Percentiles rank a stretch among this genome's conserved stretches.
phyloP scores from a whole-genome alignment of 2,888 invertebrate species.

The Galerucella pusilla region DNA sequence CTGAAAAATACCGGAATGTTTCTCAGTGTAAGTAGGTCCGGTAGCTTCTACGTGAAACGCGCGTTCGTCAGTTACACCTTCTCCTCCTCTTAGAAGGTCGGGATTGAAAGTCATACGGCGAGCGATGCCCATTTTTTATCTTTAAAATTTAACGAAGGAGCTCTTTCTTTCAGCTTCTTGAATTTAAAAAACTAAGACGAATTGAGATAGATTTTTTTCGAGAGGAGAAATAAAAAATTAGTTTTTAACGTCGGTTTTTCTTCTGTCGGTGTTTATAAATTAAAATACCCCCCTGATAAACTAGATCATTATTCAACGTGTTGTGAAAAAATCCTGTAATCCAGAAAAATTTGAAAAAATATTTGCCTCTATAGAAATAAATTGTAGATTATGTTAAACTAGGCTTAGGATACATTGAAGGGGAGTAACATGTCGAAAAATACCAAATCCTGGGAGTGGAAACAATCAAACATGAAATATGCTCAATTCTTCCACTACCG shows the following conservation, averaged over 20 bases:
- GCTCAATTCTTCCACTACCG: no score
- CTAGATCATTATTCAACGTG: background rate
- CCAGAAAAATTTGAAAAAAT: background rate
- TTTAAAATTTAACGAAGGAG: constrained; percentile 32
- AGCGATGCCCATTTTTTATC: constrained; percentile 31
- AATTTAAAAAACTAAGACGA: constrained; percentile 31
- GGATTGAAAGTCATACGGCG: constrained; percentile 39
- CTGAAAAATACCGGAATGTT: background rate
- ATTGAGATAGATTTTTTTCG: constrained; percentile 20
- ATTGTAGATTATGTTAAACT: no score
- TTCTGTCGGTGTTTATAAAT: constrained; percentile 8
- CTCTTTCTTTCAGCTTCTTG: constrained; percentile 35
- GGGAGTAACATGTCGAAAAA: no score
- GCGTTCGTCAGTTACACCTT: constrained; percentile 39
- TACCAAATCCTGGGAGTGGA: no score
- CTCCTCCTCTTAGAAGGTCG: constrained; percentile 32
- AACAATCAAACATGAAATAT: no score
- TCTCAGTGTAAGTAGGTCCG: constrained; percentile 42
- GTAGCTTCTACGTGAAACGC: constrained; percentile 38
- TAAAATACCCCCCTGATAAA: background rate
- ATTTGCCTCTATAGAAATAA: no score
- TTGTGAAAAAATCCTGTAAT: background rate
- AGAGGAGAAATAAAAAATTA: constrained; percentile 15
- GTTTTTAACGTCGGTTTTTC: constrained; percentile 6
- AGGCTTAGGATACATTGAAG: no score